These are phyloP conservation scores for Pantala flavescens DNA, from an alignment of 1,140 invertebrate species.

Conservation along the genomic window DNA sequence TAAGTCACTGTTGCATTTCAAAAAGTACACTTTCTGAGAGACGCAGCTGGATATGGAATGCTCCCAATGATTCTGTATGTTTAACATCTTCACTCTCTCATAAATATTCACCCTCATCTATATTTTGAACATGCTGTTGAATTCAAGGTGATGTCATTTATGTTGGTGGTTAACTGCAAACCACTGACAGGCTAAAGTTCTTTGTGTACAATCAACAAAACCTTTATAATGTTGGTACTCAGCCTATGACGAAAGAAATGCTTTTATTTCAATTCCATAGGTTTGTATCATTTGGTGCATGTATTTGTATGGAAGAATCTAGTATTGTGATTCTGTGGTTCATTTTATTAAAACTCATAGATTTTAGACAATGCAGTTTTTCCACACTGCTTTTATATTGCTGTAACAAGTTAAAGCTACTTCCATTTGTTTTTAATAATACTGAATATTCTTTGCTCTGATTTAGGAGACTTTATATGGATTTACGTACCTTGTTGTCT, in stretches of 20 bases:
- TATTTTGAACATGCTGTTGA: not conserved
- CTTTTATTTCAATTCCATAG: not conserved
- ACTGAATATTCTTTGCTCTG: not conserved
- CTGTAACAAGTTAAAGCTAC: not conserved
- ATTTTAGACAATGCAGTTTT: no score
- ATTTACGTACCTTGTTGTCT: not conserved
- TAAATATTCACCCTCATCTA: not conserved
- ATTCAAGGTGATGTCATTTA: not conserved
- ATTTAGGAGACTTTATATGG: not conserved
- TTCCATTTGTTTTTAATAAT: not conserved
- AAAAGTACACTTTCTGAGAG: constrained; percentile 8
- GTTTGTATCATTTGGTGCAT: not conserved
- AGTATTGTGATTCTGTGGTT: not conserved
- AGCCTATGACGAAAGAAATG: not conserved
- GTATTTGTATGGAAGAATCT: not conserved
- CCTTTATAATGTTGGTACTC: not conserved
- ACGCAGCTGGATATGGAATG: not conserved
- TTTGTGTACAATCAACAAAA: not conserved
- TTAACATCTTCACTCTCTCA: not conserved
- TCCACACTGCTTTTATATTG: not conserved
- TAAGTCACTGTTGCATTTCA: constrained; percentile 9
- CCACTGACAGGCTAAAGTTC: not conserved
- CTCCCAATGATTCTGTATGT: not conserved
- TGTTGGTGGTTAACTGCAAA: not conserved
- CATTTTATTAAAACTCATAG: no score